Conservation (phyloP, 2,113 vertebrate species). For the Erythrolamprus reginae region DNA sequence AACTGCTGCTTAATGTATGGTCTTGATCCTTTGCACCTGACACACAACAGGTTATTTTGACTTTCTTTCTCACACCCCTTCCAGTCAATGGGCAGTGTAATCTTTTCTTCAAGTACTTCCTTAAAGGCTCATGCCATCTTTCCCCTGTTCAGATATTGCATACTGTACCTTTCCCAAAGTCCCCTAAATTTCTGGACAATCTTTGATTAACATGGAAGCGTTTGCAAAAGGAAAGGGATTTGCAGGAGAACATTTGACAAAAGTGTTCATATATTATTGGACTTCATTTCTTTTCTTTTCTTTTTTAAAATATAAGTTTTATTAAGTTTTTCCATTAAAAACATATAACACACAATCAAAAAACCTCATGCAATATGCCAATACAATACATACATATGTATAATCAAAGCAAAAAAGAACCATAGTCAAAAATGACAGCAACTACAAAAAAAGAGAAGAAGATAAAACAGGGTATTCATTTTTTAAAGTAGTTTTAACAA, state of each 20-base stretch:
- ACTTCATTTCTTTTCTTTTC: not conserved
- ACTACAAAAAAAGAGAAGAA: too few species aligned
- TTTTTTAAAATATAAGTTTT: too few species aligned
- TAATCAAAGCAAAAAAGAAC: too few species aligned
- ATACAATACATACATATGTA: too few species aligned
- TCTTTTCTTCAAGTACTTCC: not conserved
- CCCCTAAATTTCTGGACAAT: not conserved
- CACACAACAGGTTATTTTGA: not conserved
- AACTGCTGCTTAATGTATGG: not conserved
- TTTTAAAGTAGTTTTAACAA: not conserved
- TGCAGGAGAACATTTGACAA: not conserved
- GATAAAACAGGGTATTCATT: not conserved
- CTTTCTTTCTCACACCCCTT: not conserved
- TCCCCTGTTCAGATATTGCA: not conserved
- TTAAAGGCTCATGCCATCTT: not conserved
- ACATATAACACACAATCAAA: too few species aligned
- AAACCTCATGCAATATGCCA: too few species aligned
- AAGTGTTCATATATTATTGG: not conserved
- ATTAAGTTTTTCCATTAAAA: too few species aligned
- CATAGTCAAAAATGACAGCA: too few species aligned
- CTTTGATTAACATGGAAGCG: not conserved
- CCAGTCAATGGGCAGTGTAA: not conserved
- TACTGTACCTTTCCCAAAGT: not conserved
- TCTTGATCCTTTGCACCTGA: not conserved
- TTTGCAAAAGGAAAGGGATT: not conserved